Evolutionary conservation across 1,140 invertebrate species (phyloP).

Genomic region (Mercenaria mercenaria): DNA sequence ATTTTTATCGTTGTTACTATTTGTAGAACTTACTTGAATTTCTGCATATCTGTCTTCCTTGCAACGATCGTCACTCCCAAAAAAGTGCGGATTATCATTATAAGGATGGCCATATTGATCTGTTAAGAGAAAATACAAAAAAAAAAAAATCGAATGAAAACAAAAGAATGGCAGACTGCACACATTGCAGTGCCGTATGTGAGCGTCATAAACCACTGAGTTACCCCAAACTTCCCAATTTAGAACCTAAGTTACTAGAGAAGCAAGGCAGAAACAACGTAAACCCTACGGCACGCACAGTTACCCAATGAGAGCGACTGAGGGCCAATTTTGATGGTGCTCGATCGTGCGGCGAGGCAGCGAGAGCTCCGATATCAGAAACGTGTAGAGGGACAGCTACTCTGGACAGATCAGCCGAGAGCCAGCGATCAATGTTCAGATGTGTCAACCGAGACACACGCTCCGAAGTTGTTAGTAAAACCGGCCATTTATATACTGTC

Average conservation of each 20-base stretch:
- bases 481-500: neutral
- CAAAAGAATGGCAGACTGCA: constrained; percentile 64
- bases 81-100: constrained; percentile 70
- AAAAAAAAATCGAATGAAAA: neutral
- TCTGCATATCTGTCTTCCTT: constrained; percentile 63
- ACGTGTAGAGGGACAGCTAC: constrained; percentile 49
- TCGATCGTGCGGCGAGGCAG: constrained; percentile 57
- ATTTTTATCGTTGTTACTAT: too few relatives aligned
- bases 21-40: constrained; percentile 65
- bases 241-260: constrained; percentile 32
- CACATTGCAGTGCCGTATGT: constrained; percentile 55
- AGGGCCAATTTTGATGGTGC: constrained; percentile 52
- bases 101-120: constrained; percentile 74
- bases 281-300: constrained; percentile 49
- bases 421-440: constrained; percentile 62
- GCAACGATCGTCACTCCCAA: constrained; percentile 65
- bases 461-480: neutral
- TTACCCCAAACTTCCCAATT: constrained; percentile 62
- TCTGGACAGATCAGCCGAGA: constrained; percentile 60
- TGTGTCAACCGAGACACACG: constrained; percentile 61
- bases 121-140: constrained; percentile 37
- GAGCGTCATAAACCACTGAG: constrained; percentile 64
- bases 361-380: constrained; percentile 48
- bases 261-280: constrained; percentile 49
- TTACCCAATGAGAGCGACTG: constrained; percentile 41